Evolutionary conservation across 2,797 vertebrate genomes (phyloP).

Genomic region (Eleutherodactylus coqui): DNA sequence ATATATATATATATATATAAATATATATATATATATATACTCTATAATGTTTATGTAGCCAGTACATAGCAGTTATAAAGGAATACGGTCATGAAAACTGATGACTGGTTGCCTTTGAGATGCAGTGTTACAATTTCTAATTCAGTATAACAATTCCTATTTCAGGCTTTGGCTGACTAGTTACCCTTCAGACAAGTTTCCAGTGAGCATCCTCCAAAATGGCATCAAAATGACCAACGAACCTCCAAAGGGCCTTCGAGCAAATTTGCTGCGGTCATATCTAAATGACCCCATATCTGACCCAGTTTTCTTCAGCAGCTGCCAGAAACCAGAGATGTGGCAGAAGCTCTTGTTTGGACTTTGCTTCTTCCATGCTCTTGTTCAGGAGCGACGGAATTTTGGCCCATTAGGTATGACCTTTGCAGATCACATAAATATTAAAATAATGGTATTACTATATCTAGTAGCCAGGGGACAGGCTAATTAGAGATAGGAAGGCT

Average conservation of each 20-base stretch:
- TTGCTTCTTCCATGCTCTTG: constrained; percentile 92
- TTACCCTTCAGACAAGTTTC: constrained; percentile 93
- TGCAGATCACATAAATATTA: too few species aligned
- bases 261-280: constrained; percentile 90
- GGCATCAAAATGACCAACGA: constrained; percentile 97
- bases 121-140: not conserved
- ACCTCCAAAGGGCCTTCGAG: constrained; percentile 89
- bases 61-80: too few species aligned
- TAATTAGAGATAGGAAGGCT: too few species aligned
- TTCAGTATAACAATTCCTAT: not conserved
- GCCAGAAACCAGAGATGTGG: constrained; percentile 83
- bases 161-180: constrained; percentile 92
- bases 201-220: constrained; percentile 92
- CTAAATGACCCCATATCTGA: constrained; percentile 90
- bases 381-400: constrained; percentile 93
- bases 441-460: not conserved
- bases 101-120: too few species aligned
- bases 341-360: constrained; percentile 91
- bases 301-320: constrained; percentile 83
- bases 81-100: too few species aligned
- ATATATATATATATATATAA: too few species aligned
- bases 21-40: too few species aligned
- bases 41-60: too few species aligned
- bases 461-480: not conserved
- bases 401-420: constrained; percentile 85